Base-by-base conservation (phyloP, 2,113 vertebrate genomes). In the Phainopepla nitens region DNA sequence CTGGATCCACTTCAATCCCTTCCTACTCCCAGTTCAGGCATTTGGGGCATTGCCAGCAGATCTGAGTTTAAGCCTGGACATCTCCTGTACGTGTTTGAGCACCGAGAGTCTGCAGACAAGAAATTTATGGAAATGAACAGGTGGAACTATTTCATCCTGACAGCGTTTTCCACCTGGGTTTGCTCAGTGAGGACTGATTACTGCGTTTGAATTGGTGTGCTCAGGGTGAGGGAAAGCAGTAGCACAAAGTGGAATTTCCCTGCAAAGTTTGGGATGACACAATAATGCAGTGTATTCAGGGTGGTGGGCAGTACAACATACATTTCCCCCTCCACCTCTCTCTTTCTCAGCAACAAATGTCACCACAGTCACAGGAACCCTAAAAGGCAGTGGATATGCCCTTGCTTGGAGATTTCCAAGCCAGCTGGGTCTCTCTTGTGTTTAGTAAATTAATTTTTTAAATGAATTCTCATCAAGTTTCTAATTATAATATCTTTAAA, bases 401-500 rank as follows among this genome's bases (percentile, higher is more conserved):
- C 92, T 96, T 87, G 82, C 77, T 61, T 93, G 68, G 90, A 94
- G 83, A 76, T 68, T 92, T 97, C 85, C 64, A 89, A 94, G 87
- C 62, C 44, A 62, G 42, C 87, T 90, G 91, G 44, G 64, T 45
- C 16, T 79, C 92, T 96, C 93, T 82, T 86, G 65, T 96, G 86
- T 97, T 97, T 97, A 96, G 92, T 93, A 97, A 98, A 97, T 98
- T 96, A 96, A 96, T 97, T 93, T 97, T 96, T 97, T 97, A 58
- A 97, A 97, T 97, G 86, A 98, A 97, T 97, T 96, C 61, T 97
- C 97, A 98, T 97, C 95, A 96, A 97, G 77, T 96, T 97, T 97
- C 97, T 97, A 97, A 98, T 98, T 98, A 97, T 95, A 98, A 97
- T 97, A 98, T 97, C 95, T 98, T 97, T 97, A 98, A 97, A 94